phyloP scores from a whole-genome alignment of 2,113 vertebrate genomes.

The Seriola quinqueradiata region DNA sequence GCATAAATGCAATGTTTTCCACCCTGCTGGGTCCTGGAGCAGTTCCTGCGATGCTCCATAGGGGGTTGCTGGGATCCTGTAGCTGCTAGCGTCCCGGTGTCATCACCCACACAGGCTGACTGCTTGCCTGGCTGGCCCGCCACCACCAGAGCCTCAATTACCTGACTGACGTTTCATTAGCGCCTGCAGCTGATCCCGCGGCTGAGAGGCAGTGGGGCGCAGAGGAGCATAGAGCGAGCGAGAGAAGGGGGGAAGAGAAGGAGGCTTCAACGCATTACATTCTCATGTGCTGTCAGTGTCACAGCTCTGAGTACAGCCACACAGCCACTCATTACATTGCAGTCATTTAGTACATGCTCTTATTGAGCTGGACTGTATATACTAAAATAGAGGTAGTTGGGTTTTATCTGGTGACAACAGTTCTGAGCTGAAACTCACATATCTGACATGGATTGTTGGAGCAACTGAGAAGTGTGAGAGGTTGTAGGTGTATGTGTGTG shows the following conservation, averaged over 20 bases:
- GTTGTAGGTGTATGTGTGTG: slow-evolving; percentile 20
- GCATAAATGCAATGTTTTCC: slow-evolving; percentile 74
- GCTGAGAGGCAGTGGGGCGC: slow-evolving; percentile 82
- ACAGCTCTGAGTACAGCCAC: slow-evolving; percentile 70
- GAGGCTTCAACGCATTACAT: slow-evolving; percentile 74
- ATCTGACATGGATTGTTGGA: slow-evolving; percentile 38
- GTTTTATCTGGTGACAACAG: slow-evolving; percentile 58
- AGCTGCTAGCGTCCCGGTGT: slow-evolving; percentile 69
- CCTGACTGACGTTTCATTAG: slow-evolving; percentile 86
- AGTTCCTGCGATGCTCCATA: slow-evolving; percentile 62
- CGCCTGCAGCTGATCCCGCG: slow-evolving; percentile 83
- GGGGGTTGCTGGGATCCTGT: slow-evolving; percentile 66
- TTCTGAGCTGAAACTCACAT: slow-evolving; percentile 51
- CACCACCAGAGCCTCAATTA: slow-evolving; percentile 83
- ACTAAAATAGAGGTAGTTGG: slow-evolving; percentile 70
- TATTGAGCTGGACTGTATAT: slow-evolving; percentile 72
- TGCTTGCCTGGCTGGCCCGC: slow-evolving; percentile 77
- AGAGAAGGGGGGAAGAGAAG: slow-evolving; percentile 40
- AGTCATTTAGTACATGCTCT: slow-evolving; percentile 80
- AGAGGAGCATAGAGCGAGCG: slow-evolving; percentile 68
- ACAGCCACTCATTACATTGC: slow-evolving; percentile 77
- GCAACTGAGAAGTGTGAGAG: slow-evolving; percentile 21
- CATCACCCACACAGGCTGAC: slow-evolving; percentile 76
- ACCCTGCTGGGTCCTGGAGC: slow-evolving; percentile 61
- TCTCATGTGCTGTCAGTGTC: slow-evolving; percentile 79